Evolutionary conservation across 2,113 vertebrate species (phyloP).

Genomic region (Mesocricetus auratus): DNA sequence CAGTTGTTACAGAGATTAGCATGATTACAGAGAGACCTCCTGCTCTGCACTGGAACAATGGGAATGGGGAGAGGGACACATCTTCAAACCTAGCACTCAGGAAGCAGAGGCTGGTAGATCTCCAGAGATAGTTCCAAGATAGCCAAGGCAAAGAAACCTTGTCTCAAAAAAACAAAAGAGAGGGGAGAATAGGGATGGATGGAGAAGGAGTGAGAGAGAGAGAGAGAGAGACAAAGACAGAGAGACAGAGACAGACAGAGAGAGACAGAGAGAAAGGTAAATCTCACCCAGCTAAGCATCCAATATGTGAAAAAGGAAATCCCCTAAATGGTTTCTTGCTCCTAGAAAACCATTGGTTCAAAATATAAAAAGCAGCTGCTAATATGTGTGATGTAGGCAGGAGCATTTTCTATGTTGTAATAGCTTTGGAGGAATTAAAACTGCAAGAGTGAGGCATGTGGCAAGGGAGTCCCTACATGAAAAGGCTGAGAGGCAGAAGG

Average conservation of each 20-base stretch:
- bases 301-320: neutral
- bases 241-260: too few relatives aligned
- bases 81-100: neutral
- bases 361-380: neutral
- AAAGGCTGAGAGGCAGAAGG: neutral
- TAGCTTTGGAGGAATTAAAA: neutral
- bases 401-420: neutral
- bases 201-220: rapidly evolving
- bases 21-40: neutral
- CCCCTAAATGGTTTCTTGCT: neutral
- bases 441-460: neutral
- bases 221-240: too few relatives aligned
- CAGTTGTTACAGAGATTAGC: neutral
- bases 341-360: neutral
- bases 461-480: neutral
- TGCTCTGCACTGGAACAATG: neutral
- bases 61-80: neutral
- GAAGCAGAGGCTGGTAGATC: neutral
- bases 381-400: neutral
- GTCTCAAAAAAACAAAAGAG: neutral
- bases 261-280: neutral
- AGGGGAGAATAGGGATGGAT: too few relatives aligned
- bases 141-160: neutral
- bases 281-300: neutral
- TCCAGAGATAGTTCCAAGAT: neutral